Evolutionary conservation across 2,113 vertebrate species (phyloP).

Genomic region (Bothrops jararaca): DNA sequence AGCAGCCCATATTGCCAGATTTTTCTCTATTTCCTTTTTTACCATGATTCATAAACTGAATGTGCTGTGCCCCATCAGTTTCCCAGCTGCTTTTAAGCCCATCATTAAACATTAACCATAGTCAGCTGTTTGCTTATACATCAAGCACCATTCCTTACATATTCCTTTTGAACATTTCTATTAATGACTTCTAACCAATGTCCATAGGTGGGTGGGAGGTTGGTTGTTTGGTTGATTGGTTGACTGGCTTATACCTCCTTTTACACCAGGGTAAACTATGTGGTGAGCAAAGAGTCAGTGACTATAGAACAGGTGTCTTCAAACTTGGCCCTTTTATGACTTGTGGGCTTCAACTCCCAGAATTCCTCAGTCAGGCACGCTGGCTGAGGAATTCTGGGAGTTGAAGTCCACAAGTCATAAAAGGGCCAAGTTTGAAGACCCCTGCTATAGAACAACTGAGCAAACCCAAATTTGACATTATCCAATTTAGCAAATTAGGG

Average conservation of each 20-base stretch:
- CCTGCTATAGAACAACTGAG: conserved; percentile 50
- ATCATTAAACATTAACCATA: conserved; percentile 28
- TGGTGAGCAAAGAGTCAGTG: conserved; percentile 13
- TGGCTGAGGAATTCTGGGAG: too few relatives aligned
- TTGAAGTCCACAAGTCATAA: too few relatives aligned
- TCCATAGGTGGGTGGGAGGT: neutral
- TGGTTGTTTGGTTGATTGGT: neutral
- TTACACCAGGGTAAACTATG: conserved; percentile 60
- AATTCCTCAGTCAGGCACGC: too few relatives aligned
- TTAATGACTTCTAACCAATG: conserved; percentile 50
- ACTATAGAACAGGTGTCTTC: conserved; percentile 37
- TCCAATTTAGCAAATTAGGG: neutral
- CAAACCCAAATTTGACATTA: conserved; percentile 28
- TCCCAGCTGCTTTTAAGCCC: conserved; percentile 20
- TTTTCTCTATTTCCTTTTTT: neutral
- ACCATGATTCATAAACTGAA: conserved; percentile 19
- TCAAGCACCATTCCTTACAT: conserved; percentile 39
- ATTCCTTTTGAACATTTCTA: conserved; percentile 7
- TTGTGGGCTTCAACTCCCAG: too few relatives aligned
- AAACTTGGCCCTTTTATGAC: too few relatives aligned
- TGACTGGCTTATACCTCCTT: conserved; percentile 35
- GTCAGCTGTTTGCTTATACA: conserved; percentile 48
- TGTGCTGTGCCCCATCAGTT: neutral
- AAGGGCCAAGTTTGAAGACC: too few relatives aligned
- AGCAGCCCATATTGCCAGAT: neutral